Evolutionary conservation across 2,113 vertebrate genomes (phyloP), one percentile per base, ranked within the genome.

Genomic region (Hypocryptadius cinnamomeus): DNA sequence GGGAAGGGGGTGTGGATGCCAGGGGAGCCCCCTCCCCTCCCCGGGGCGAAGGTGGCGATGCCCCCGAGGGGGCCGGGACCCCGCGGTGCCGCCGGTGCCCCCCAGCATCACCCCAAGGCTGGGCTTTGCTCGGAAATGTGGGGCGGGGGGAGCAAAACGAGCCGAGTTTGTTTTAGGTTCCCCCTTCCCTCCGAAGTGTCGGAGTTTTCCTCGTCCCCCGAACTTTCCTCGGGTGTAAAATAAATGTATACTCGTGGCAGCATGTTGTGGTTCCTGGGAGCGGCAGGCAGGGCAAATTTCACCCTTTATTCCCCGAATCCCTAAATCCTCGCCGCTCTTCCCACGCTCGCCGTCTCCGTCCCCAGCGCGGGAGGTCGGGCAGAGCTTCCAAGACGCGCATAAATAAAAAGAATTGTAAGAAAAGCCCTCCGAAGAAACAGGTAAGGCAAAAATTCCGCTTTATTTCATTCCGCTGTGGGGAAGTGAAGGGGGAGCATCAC

Each of bases 191-290:
- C 45, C 22, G 7, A 65, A 73, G 33, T 2, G 25, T 1, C 6
- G 72, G 91, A 73, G 54, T 94, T 50, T 15, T 53, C 39, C 42
- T 61, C 25, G 3, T n/a, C 14, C 56, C 60, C 72, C 39, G 10
- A 44, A 33, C 10, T 85, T 54, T 27, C 50, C 44, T 54, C 33
- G 65, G 15, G 54, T 85, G 65, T 79, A 2, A 61, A 91, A 91
- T 91, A 91, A 91, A 91, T 37, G 82, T 85, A 2, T 60, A 1
- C 35, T 60, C 35, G 82, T 91, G 81, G 76, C 74, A 73, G 82
- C 47, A 2, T 61, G 74, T 48, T 85, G 74, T 85, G 51, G 68
- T 80, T 80, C 82, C 82, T 35, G 82, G 22, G 27, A 85, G 74
- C 27, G 35, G 47, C 74, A 48, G 53, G 68, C 53, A 61, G 81